Evolutionary conservation across 2,797 vertebrate genomes (phyloP), one percentile per base, ranked within the genome.

Genomic region (Pangasius sanitwongsei): DNA sequence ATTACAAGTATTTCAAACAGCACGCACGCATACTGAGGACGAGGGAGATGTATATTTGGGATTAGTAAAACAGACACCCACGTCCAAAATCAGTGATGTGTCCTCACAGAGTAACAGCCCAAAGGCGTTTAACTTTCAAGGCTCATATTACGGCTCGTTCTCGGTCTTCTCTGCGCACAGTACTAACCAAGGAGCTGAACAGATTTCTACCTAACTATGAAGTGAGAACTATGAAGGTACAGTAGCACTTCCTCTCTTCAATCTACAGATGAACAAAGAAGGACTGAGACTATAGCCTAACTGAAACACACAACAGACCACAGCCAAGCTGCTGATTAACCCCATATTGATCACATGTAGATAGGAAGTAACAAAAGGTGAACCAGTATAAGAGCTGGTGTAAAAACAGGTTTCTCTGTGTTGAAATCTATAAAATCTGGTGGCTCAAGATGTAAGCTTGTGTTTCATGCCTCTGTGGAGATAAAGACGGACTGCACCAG

Each of bases 211-310:
- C 20, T 13, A 11, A 83, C 41, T 48, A n/a, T 41, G 25, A 83
- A 63, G 59, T n/a, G 57, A n/a, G 37, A 44, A 63, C 12, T 44
- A 63, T 7, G 12, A 20, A 65, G 61, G 59, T 83, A 28, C 25
- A n/a, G 82, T 48, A 65, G 37, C 82, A 83, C 59, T 83, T 83
- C 61, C 41, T 83, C 82, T 48, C 25, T 83, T n/a, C 37, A 18
- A 48, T 11, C 61, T 48, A 18, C 59, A 83, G 25, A 31, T 15
- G 6, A 5, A 48, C 37, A 65, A 65, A 83, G 7, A n/a, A 48
- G 25, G 25, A 65, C 15, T 9, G 15, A 83, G 23, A 83, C 37
- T 48, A 16, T 3, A 67, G 8, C 7, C 31, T 18, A 67, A 83
- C 5, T 2, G n/a, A 70, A 80, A 85, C 53, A 28, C 13, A 70